A percentile compares a stretch with the other conserved stretches of the same genome.
phyloP scores from a whole-genome alignment of 2,888 invertebrate genomes.

The Lapara coniferarum region DNA sequence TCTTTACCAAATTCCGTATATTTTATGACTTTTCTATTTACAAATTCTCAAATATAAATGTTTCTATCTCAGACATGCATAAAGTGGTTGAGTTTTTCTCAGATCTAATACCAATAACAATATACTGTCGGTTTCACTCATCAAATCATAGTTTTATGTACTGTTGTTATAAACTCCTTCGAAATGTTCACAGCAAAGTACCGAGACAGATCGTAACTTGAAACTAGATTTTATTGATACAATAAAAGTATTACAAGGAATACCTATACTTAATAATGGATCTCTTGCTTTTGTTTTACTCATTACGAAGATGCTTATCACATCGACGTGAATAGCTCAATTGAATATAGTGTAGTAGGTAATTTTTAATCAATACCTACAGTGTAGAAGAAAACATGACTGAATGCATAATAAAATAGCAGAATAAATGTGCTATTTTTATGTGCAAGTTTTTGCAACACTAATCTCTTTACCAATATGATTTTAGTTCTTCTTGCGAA shows the following conservation, averaged over 20 bases:
- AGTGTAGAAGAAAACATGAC: too few species aligned
- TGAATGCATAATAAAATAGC: too few species aligned
- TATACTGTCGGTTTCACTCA: slow-evolving; percentile 6
- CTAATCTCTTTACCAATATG: too few species aligned
- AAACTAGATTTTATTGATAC: slow-evolving; percentile 14
- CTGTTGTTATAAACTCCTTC: slow-evolving; percentile 20
- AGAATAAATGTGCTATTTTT: too few species aligned
- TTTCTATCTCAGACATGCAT: background rate
- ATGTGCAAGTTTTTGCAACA: too few species aligned
- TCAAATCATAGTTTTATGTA: slow-evolving; percentile 24
- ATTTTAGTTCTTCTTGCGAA: too few species aligned
- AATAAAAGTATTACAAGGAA: slow-evolving; percentile 15
- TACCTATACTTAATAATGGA: background rate
- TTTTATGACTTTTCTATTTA: background rate
- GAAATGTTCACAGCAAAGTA: background rate
- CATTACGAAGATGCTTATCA: background rate
- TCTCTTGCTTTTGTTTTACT: background rate
- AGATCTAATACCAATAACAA: slow-evolving; percentile 17
- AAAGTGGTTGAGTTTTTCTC: slow-evolving; percentile 3
- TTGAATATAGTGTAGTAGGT: too few species aligned
- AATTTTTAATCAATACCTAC: too few species aligned
- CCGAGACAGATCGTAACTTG: slow-evolving; percentile 18
- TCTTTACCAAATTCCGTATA: background rate
- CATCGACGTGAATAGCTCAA: background rate
- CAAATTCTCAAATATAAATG: background rate